A percentile compares a stretch with the other conserved stretches of the same genome.
Conservation (phyloP, 2,888 invertebrate species). For the Pachycephus smyrnensis region DNA sequence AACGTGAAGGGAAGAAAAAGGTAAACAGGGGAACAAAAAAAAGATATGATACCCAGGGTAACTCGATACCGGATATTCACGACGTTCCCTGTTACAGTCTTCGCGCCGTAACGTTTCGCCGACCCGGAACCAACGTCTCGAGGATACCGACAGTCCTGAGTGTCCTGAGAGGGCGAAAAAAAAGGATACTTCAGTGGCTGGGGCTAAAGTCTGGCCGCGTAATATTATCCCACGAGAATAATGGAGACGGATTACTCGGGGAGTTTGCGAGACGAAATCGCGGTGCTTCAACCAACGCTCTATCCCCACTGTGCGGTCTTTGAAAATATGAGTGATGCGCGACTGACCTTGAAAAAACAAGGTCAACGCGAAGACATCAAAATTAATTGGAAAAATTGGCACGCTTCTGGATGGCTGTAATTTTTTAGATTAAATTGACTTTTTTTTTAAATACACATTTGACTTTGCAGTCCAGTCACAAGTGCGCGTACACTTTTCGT, state of each 20-base stretch:
- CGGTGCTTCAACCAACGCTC: neutral
- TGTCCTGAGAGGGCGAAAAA: neutral
- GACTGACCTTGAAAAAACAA: neutral
- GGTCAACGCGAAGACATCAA: neutral
- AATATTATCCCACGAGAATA: neutral
- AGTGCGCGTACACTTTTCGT: no score
- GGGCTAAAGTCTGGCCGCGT: neutral
- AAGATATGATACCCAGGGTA: neutral
- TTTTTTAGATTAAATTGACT: no score
- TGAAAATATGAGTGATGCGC: neutral
- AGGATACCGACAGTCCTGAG: neutral
- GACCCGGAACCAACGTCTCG: neutral
- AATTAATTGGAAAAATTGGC: neutral
- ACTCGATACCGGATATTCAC: neutral
- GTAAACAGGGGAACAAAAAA: neutral
- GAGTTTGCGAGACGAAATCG: neutral
- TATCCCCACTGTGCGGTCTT: neutral
- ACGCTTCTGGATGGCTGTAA: no score
- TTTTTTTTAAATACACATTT: no score
- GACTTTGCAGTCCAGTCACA: no score
- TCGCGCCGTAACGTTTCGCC: neutral
- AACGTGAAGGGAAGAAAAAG: neutral
- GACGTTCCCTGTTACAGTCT: neutral
- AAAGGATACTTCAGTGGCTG: neutral
- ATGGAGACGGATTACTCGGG: neutral